Percentiles rank a stretch among this genome's conserved stretches.
Evolutionary conservation across 2,888 invertebrate genomes (phyloP).

Genomic region (Crematogaster levior): DNA sequence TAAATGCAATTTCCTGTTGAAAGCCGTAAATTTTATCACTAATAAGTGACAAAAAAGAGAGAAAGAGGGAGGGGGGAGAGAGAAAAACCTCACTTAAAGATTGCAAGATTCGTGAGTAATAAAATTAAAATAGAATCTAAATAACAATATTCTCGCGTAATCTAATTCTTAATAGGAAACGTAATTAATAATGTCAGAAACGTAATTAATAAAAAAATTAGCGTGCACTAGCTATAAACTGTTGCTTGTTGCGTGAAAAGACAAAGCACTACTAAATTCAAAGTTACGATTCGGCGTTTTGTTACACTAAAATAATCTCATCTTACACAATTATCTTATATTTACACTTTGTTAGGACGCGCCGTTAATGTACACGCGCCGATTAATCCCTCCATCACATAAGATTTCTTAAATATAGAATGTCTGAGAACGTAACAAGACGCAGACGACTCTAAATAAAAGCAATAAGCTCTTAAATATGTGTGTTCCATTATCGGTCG

Average conservation of each 20-base stretch:
- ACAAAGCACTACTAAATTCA: constrained; percentile 21
- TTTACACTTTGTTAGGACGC: constrained; percentile 36
- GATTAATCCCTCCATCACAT: background rate
- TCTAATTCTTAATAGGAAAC: constrained; percentile 3
- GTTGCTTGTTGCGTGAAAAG: background rate
- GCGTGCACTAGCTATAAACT: background rate
- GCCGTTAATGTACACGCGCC: constrained; percentile 16
- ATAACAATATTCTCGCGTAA: background rate
- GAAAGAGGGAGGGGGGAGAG: background rate
- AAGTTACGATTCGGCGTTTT: constrained; percentile 2
- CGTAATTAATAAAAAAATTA: background rate
- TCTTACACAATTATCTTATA: constrained; percentile 15
- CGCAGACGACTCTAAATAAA: background rate
- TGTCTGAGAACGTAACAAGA: background rate
- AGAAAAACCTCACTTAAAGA: background rate
- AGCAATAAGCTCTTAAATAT: background rate
- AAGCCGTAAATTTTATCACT: background rate
- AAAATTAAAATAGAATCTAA: constrained; percentile 13
- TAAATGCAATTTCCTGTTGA: background rate
- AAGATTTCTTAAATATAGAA: background rate
- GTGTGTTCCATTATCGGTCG: background rate
- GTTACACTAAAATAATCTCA: constrained; percentile 17
- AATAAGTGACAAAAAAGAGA: background rate
- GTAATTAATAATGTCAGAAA: background rate
- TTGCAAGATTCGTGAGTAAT: background rate